phyloP scores from a whole-genome alignment of 2,113 vertebrate species.

The Melanerpes formicivorus region DNA sequence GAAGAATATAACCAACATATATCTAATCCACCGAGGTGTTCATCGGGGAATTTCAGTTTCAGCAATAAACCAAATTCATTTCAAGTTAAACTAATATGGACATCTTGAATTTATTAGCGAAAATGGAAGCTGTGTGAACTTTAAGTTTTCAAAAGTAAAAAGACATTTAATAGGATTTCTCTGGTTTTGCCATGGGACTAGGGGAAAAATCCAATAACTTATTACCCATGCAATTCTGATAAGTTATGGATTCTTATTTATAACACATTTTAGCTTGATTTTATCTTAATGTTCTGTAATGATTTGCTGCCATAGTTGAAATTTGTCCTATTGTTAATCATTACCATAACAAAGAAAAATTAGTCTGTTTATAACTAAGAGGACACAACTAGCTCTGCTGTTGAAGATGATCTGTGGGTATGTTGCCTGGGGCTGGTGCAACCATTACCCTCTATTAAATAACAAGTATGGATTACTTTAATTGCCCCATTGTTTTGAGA shows the following conservation, averaged over 20 bases:
- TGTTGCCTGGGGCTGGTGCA: neutral
- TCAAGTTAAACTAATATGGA: constrained; percentile 48
- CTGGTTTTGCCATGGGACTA: neutral
- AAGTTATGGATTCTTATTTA: constrained; percentile 37
- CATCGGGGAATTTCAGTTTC: constrained; percentile 40
- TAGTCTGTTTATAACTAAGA: neutral
- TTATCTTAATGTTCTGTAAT: constrained; percentile 40
- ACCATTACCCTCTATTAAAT: neutral
- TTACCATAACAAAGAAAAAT: constrained; percentile 34
- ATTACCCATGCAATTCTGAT: neutral
- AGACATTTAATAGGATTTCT: constrained; percentile 52
- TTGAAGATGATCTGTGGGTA: neutral
- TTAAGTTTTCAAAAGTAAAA: constrained; percentile 43
- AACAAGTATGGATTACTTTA: neutral
- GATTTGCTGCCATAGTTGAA: constrained; percentile 32
- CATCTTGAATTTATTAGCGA: constrained; percentile 61
- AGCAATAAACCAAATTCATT: constrained; percentile 59
- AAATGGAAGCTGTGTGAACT: constrained; percentile 38
- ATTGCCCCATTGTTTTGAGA: neutral
- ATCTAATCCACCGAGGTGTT: neutral
- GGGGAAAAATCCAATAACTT: constrained; percentile 29
- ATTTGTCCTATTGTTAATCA: constrained; percentile 23
- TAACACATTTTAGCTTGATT: neutral
- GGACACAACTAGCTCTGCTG: neutral
- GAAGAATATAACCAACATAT: constrained; percentile 41